Conservation (phyloP, 1,140 invertebrate genomes). For the Laupala kohalensis region DNA sequence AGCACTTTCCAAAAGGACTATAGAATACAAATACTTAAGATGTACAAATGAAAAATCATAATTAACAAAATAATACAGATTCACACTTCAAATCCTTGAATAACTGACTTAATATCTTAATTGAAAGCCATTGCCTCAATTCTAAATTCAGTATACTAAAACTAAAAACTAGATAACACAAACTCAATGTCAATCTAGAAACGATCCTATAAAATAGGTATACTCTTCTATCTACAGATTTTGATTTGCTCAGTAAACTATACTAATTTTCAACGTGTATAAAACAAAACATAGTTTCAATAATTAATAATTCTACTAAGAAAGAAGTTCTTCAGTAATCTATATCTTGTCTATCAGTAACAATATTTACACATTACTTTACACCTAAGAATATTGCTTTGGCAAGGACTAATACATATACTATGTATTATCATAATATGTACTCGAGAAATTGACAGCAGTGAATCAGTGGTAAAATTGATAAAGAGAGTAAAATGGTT, state of each 20-base stretch:
- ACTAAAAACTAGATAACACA: background rate
- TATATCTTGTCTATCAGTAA: background rate
- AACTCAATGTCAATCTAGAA: background rate
- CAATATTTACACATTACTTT: background rate
- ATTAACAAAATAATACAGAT: background rate
- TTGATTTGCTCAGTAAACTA: background rate
- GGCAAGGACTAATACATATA: background rate
- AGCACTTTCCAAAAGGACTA: background rate
- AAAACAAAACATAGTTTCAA: background rate
- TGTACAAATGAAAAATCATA: background rate
- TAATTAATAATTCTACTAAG: background rate
- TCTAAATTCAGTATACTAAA: background rate
- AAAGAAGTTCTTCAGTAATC: background rate
- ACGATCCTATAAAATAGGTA: background rate
- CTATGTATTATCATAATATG: background rate
- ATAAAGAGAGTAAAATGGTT: background rate
- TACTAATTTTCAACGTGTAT: background rate
- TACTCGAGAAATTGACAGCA: background rate
- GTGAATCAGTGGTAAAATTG: background rate
- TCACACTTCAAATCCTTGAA: no score
- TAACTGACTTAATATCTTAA: background rate
- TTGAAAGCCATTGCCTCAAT: background rate
- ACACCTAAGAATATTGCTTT: background rate
- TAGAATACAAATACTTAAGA: background rate
- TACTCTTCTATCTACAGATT: background rate